Conservation (phyloP, 1,140 invertebrate species). For the Achroia grisella region DNA sequence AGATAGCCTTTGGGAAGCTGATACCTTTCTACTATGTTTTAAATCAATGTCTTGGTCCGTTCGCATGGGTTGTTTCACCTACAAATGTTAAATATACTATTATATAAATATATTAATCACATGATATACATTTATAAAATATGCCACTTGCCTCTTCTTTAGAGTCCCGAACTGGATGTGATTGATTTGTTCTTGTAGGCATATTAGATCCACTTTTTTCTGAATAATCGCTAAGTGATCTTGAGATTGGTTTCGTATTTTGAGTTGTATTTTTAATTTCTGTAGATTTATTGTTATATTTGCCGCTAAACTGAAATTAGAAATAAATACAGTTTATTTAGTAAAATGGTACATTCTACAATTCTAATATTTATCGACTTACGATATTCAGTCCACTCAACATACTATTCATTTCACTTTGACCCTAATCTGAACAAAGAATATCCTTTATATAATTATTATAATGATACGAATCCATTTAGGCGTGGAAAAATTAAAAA, state of each 20-base stretch:
- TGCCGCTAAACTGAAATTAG: slow-evolving; percentile 33
- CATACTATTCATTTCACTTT: too few relatives aligned
- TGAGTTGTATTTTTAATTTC: slow-evolving; percentile 34
- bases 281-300: slow-evolving; percentile 39
- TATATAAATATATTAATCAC: neutral
- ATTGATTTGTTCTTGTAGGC: slow-evolving; percentile 8
- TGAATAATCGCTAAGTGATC: slow-evolving; percentile 13
- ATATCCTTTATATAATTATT: too few relatives aligned
- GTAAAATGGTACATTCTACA: too few relatives aligned
- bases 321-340: slow-evolving; percentile 1
- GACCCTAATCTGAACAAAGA: too few relatives aligned
- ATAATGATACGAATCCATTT: too few relatives aligned
- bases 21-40: slow-evolving; percentile 38
- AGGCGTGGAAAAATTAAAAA: too few relatives aligned
- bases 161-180: slow-evolving; percentile 17
- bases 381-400: too few relatives aligned
- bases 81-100: slow-evolving; percentile 7
- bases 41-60: slow-evolving; percentile 40
- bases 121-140: neutral
- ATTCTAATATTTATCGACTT: too few relatives aligned
- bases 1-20: slow-evolving; percentile 57
- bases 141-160: slow-evolving; percentile 21
- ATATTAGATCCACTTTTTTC: slow-evolving; percentile 19
- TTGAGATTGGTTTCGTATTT: slow-evolving; percentile 22
- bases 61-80: slow-evolving; percentile 50